These are phyloP conservation scores for Pheucticus melanocephalus DNA, from an alignment of 2,113 vertebrate species.

Conservation along the genomic window DNA sequence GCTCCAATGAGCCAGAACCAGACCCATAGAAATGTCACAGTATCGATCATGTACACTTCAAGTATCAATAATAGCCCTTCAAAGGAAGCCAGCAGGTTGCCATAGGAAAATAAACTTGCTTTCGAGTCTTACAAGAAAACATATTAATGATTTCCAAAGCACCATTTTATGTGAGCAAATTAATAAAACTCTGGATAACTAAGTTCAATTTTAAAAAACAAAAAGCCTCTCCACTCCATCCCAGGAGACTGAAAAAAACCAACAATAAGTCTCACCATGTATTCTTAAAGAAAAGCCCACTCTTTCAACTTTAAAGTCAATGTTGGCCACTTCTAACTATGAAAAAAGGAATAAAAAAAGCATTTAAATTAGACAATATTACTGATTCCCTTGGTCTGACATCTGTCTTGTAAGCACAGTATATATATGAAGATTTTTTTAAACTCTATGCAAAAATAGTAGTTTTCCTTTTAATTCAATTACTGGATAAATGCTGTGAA, in stretches of 20 bases:
- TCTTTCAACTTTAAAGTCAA: background rate
- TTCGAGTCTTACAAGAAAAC: background rate
- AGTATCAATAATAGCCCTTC: background rate
- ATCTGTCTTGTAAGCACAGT: background rate
- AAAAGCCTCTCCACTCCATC: accelerated
- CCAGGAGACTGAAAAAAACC: accelerated
- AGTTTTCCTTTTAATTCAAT: background rate
- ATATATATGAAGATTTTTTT: background rate
- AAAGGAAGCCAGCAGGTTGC: background rate
- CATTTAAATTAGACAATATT: background rate
- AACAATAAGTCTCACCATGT: background rate
- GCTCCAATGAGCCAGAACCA: background rate
- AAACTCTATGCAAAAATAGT: background rate
- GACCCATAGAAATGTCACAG: background rate
- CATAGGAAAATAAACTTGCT: background rate
- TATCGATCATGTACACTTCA: background rate
- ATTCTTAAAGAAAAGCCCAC: background rate
- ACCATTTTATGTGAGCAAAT: background rate
- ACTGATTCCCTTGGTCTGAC: background rate
- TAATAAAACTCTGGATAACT: background rate
- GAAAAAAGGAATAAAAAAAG: background rate
- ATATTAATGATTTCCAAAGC: background rate
- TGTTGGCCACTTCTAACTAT: background rate
- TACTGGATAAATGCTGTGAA: background rate
- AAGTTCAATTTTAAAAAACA: background rate